Evolutionary conservation across 2,113 vertebrate genomes (phyloP).

Genomic region (Grus americana): DNA sequence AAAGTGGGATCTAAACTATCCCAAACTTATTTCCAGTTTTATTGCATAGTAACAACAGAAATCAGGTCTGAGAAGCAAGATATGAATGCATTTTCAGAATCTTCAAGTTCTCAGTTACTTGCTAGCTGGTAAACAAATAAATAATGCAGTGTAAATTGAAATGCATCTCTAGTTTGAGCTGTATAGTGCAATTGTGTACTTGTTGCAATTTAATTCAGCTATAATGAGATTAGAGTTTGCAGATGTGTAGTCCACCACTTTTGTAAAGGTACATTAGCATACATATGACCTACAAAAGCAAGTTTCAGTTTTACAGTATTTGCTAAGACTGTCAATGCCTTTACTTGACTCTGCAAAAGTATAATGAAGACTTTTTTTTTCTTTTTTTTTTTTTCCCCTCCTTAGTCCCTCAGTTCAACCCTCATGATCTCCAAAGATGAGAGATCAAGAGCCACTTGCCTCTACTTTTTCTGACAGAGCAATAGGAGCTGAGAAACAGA

Average conservation of each 20-base stretch:
- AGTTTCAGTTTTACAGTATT: not conserved
- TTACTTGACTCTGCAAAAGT: not conserved
- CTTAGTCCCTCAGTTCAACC: not conserved
- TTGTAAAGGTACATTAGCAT: not conserved
- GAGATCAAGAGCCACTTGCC: not conserved
- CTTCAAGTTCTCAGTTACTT: not conserved
- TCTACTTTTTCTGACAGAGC: not conserved
- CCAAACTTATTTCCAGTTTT: not conserved
- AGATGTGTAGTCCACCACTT: not conserved
- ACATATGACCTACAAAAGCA: not conserved
- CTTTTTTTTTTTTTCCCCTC: not conserved
- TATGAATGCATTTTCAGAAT: not conserved
- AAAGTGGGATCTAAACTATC: not conserved
- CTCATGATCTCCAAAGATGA: not conserved
- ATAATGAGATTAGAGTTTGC: not conserved
- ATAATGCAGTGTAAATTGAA: constrained; percentile 1
- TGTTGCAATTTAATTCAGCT: not conserved
- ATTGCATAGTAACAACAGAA: not conserved
- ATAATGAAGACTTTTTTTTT: not conserved
- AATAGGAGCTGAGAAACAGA: not conserved
- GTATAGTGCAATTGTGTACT: not conserved
- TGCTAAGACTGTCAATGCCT: not conserved
- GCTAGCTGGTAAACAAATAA: constrained; percentile 11
- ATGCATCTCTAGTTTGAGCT: not conserved
- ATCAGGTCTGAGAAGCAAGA: not conserved